Evolutionary conservation across 2,113 vertebrate species (phyloP), one percentile per base, ranked within the genome.

Genomic region (Ptilonorhynchus violaceus): DNA sequence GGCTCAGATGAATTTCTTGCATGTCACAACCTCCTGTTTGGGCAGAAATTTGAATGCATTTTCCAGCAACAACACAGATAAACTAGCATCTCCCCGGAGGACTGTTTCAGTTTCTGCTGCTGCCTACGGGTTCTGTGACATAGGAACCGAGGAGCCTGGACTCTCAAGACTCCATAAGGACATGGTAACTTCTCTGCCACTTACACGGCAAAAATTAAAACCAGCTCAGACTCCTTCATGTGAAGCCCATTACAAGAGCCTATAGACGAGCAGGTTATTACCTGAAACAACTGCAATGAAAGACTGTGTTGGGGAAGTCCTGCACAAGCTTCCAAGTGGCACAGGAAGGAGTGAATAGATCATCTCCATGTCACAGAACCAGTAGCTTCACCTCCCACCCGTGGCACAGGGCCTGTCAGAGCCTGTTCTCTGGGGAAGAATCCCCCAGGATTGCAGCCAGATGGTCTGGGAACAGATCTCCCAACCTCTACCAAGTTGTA

Each of bases 31-130:
- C 95, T 96, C 89, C 88, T 92, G 79, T 94, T 96, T 77, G 79
- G 94, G 89, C 89, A 96, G 88, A 97, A 94, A 96, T 95, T 88
- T 92, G 88, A 96, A 94, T 92, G 63, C 11, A 23, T 94, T 96
- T 96, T 96, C 89, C 91, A 93, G 86, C 44, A 96, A 78, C 75
- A 95, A 64, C 67, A 77, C 59, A 91, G 73, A 92, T 67, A 92
- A 96, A 89, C 86, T 83, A 78, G 86, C 89, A 96, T 92, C 74
- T 55, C 41, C 93, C 85, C 49, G 42, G 4, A 39, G 64, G 87
- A 76, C 42, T 79, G 59, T 82, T 95, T 94, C 88, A 47, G 76
- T 70, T 84, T 75, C 73, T 87, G 66, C 66, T 85, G 87, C 91
- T 93, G 88, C 96, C 91, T 93, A 68, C 72, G 27, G 91, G 76